These are phyloP conservation scores for Nettapus auritus DNA, from an alignment of 2,113 vertebrate species.

Conservation along the genomic window DNA sequence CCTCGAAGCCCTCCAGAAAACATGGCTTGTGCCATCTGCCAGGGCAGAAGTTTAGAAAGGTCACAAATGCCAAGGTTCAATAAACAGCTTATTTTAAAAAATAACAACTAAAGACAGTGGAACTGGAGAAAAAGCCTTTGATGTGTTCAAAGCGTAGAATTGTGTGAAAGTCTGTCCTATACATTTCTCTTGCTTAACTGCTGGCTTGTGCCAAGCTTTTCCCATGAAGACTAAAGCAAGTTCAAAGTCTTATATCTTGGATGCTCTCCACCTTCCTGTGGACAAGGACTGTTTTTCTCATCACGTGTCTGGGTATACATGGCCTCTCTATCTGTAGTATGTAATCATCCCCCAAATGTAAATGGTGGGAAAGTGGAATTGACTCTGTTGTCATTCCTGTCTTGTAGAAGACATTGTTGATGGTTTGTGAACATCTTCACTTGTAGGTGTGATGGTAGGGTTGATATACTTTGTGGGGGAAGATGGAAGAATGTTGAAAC, in stretches of 20 bases:
- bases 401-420: neutral
- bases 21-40: constrained; percentile 36
- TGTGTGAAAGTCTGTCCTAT: neutral
- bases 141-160: neutral
- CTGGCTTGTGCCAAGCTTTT: neutral
- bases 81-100: constrained; percentile 26
- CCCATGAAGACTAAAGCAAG: neutral
- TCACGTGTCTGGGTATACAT: neutral
- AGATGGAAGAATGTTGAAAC: neutral
- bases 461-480: neutral
- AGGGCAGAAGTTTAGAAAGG: constrained; percentile 39
- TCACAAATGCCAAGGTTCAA: constrained; percentile 33
- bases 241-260: neutral
- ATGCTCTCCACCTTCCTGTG: neutral
- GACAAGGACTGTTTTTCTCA: neutral
- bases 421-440: neutral
- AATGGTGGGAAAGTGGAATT: neutral
- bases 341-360: neutral
- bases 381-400: neutral
- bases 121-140: neutral
- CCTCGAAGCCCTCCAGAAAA: constrained; percentile 58
- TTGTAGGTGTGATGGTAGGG: neutral
- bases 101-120: neutral
- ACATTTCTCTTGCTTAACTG: neutral
- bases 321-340: neutral